Base-by-base conservation (phyloP, 2,113 vertebrate species). In the Glaucidium brasilianum region DNA sequence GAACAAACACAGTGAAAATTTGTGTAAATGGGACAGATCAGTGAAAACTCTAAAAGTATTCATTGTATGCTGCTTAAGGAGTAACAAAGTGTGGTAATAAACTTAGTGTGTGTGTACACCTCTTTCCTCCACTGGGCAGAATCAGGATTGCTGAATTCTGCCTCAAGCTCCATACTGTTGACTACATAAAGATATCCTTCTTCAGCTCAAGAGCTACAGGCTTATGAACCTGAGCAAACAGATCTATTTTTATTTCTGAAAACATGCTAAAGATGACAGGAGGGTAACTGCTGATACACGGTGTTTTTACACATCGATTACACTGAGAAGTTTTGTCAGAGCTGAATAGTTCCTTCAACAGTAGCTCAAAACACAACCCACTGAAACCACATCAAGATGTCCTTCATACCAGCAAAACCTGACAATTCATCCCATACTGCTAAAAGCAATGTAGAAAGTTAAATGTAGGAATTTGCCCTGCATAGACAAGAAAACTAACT, bases 101-200 rank as follows among this genome's bases (percentile, higher is more conserved):
- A 26, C 4, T 9, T 6, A 34, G 29, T 30, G 30, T 0, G 16
- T 5, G 17, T 27, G 39, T 6, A 11, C 18, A 50, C 15, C 32
- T 69, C 20, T 8, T 6, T 35, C 11, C 47, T 87, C 47, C 6
- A 11, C 73, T 50, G 50, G 37, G 47, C 56, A 90, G 68, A 15
- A 3, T 2, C 22, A 55, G 55, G 49, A 27, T 34, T 41, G n/a
- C 73, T n/a, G 41, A 5, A 0, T 14, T 23, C 56, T 91, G 47
- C 71, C 64, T n/a, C 30, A 30, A 12, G 34, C 10, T 26, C 69
- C 37, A 4, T 1, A 6, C 0, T 66, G 18, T 10, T 59, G 35
- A 17, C 22, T 49, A 34, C 27, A 29, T 7, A 3, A 77, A 27
- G 10, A 41, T 6, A 73, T 12, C 55, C 27, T 75, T n/a, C 77